Conservation (phyloP, 2,888 invertebrate genomes). For the Megamerina dolium region DNA sequence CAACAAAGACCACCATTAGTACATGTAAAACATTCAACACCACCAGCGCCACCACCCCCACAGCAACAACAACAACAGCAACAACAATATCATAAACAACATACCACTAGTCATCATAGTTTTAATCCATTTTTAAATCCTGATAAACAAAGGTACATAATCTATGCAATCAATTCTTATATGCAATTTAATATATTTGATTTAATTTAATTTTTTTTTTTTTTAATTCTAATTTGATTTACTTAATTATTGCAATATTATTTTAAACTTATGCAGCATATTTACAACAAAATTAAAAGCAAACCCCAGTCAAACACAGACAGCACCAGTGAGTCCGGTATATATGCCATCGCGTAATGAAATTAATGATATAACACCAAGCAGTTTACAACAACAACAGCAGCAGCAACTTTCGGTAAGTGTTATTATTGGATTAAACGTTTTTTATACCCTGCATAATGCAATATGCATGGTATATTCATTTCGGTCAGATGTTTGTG, state of each 20-base stretch:
- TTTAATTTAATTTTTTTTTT: too few species aligned
- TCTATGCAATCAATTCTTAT: too few species aligned
- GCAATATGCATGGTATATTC: too few species aligned
- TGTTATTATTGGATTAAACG: conserved; percentile 8
- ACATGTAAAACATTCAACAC: conserved; percentile 18
- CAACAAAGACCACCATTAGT: conserved; percentile 34
- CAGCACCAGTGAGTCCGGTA: conserved; percentile 35
- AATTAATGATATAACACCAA: conserved; percentile 14
- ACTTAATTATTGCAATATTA: too few species aligned
- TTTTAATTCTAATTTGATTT: too few species aligned
- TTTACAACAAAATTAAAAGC: conserved; percentile 16
- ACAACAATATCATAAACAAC: conserved; percentile 34
- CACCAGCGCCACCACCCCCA: conserved; percentile 18
- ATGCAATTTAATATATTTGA: too few species aligned
- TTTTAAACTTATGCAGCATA: conserved; percentile 8
- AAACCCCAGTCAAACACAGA: conserved; percentile 25
- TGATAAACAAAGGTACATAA: conserved; percentile 42
- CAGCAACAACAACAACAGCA: conserved; percentile 26
- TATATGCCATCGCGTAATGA: conserved; percentile 30
- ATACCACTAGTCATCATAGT: conserved; percentile 45
- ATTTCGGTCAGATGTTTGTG: too few species aligned
- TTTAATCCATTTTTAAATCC: conserved; percentile 41
- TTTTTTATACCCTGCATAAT: too few species aligned
- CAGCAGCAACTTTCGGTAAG: conserved; percentile 31
- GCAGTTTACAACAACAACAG: conserved; percentile 27